Base-by-base conservation (phyloP, 2,888 invertebrate species). In the Cephus nigrinus region DNA sequence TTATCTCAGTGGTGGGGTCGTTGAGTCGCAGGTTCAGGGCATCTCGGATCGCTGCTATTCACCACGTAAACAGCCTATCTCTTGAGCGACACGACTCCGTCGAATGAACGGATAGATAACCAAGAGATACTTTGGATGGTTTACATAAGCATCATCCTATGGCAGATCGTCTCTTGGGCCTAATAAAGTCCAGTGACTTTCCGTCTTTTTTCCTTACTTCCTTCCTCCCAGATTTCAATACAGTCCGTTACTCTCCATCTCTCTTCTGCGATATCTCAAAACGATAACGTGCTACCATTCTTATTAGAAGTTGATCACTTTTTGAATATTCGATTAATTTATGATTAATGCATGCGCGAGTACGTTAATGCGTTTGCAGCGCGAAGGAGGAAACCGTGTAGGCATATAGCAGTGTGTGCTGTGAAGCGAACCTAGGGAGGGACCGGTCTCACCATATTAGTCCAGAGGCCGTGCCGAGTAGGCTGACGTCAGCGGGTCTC, bases 21-120 rank as follows among this genome's bases (percentile, higher is more conserved):
- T 55, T 30, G 23, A 75, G 36, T 69, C 72, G 75, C 79, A 79
- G 79, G 80, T 80, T 69, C 74, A 78, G 82, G 83, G 82, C 86
- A 84, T 83, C 82, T 82, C 85, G 89, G 90, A 85, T 90, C 90
- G 85, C 78, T 84, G 88, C 83, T 81, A 84, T 85, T 85, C 84
- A 85, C 81, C 87, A 82, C 87, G 89, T 89, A 89, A 90, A 89
- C 90, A 89, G 83, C 85, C 88, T 88, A 88, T 88, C 88, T 85
- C 80, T 68, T 55, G 23, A 55, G 55, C 55, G 55, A 55, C 55
- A 55, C 80, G 81, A 32, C 30, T 81, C 82, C 80, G 55, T 78
- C 74, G 69, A 32, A 32, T 35, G 33, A 35, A 35, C 36, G 12
- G 74, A 30, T 36, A 74, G 35, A 32, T 35, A 35, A 33, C 33